Conservation (phyloP, 2,888 invertebrate species). For the Micoletzkya japonica region DNA sequence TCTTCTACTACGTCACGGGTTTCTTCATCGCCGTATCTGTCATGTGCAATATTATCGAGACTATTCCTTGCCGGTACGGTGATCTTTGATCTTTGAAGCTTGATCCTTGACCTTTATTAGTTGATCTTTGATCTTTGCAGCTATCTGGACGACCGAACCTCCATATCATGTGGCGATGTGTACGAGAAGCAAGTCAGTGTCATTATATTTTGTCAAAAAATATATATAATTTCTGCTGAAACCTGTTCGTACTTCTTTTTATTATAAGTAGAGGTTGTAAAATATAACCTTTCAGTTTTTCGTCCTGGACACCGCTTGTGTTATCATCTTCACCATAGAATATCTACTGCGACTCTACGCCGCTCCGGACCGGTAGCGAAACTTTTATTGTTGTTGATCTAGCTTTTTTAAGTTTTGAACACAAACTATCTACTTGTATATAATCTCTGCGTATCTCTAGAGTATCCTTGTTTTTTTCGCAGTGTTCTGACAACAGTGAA, state of each 20-base stretch:
- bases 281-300: slow-evolving; percentile 69
- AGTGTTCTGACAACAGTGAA: no score
- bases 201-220: background rate
- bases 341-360: slow-evolving; percentile 89
- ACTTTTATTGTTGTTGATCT: background rate
- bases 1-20: slow-evolving; percentile 99
- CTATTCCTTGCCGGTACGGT: slow-evolving; percentile 64
- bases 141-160: slow-evolving; percentile 36
- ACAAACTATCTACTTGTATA: no score
- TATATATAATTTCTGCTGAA: no score
- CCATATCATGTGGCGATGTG: slow-evolving; percentile 86
- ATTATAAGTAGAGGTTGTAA: background rate
- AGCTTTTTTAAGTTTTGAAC: no score
- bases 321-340: slow-evolving; percentile 99
- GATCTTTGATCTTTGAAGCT: background rate
- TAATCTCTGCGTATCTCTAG: no score
- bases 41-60: slow-evolving; percentile 96
- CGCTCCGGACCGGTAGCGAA: slow-evolving; percentile 77
- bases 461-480: no score
- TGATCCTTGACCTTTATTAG: slow-evolving; percentile 14
- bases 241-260: no score
- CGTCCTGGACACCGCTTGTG: slow-evolving; percentile 98
- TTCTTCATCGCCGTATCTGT: slow-evolving; percentile 95
- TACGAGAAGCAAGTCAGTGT: slow-evolving; percentile 73
- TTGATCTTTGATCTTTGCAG: no score